Conservation (phyloP, 2,113 vertebrate species). For the Anguilla rostrata region DNA sequence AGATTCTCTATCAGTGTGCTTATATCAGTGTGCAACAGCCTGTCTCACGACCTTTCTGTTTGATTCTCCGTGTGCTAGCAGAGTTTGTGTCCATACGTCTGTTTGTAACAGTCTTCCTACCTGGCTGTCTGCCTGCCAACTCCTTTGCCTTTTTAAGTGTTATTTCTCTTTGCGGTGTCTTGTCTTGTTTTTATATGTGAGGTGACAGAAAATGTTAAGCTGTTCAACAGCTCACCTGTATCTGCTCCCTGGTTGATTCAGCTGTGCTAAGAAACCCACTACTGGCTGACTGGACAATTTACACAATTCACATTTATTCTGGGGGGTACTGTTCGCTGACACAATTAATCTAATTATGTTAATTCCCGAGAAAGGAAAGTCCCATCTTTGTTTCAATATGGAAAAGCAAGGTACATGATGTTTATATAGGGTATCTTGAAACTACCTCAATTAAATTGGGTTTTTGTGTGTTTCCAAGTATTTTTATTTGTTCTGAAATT, state of each 20-base stretch:
- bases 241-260: neutral
- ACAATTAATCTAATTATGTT: too few species aligned
- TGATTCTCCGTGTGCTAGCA: neutral
- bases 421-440: too few species aligned
- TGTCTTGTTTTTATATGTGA: neutral
- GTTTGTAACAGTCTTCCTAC: neutral
- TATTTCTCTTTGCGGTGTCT: neutral
- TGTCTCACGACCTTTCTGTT: neutral
- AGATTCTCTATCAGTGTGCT: neutral
- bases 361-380: too few species aligned
- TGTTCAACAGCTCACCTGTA: neutral
- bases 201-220: neutral
- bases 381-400: too few species aligned
- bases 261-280: neutral
- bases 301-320: neutral
- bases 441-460: too few species aligned
- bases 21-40: neutral
- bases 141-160: neutral
- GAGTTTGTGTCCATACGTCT: neutral
- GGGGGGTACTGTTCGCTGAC: too few species aligned
- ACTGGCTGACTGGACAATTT: neutral
- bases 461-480: too few species aligned
- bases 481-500: too few species aligned
- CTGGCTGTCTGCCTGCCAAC: neutral
- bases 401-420: too few species aligned